Percentiles rank a stretch among this genome's conserved stretches.
Conservation (phyloP, 2,797 vertebrate species). For the Lithobates sylvaticus region DNA sequence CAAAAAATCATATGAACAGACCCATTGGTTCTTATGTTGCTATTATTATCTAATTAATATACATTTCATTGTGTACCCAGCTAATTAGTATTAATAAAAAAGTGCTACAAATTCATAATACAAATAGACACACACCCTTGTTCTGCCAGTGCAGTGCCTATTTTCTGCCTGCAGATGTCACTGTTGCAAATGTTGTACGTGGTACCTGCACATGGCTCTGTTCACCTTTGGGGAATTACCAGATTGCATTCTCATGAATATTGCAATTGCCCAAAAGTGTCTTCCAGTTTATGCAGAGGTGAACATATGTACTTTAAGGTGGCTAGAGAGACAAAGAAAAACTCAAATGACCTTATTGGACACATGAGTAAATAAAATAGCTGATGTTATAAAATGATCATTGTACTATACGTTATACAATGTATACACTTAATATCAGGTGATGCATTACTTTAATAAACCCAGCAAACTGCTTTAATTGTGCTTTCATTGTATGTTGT, state of each 20-base stretch:
- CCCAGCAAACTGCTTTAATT: background rate
- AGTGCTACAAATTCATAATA: background rate
- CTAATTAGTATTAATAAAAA: too few species aligned
- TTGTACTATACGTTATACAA: background rate
- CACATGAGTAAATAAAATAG: background rate
- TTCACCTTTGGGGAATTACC: too few species aligned
- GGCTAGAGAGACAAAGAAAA: background rate
- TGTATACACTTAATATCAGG: background rate
- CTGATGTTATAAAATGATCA: background rate
- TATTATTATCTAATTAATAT: too few species aligned
- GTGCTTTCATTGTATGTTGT: slow-evolving; percentile 4
- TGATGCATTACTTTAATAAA: slow-evolving; percentile 6
- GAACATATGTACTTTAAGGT: too few species aligned
- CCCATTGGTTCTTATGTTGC: too few species aligned
- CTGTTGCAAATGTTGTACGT: background rate
- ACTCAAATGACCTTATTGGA: background rate
- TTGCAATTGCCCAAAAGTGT: too few species aligned
- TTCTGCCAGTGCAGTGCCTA: background rate
- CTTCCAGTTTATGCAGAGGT: too few species aligned
- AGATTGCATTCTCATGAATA: too few species aligned
- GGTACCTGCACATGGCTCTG: too few species aligned
- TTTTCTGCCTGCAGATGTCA: background rate
- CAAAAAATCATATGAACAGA: too few species aligned
- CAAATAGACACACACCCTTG: background rate
- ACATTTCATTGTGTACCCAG: too few species aligned